Evolutionary conservation across 2,888 invertebrate species (phyloP).

Genomic region (Masnerella sp.): DNA sequence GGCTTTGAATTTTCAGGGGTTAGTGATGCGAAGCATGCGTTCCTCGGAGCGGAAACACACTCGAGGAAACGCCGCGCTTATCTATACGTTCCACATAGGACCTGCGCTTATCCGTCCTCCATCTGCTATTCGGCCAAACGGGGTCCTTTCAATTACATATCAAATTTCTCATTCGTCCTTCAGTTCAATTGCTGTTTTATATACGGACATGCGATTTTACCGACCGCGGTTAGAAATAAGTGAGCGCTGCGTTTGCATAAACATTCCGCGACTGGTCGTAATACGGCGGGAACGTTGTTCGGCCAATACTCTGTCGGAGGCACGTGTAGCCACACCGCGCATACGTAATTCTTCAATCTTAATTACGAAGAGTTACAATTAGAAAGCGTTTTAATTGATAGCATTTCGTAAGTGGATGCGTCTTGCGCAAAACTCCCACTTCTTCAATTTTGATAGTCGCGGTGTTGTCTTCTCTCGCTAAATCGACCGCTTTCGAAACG

Average conservation of each 20-base stretch:
- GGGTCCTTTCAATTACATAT: too few species aligned
- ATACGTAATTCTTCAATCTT: slow-evolving; percentile 70
- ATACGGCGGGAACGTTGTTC: slow-evolving; percentile 30
- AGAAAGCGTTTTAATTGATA: slow-evolving; percentile 75
- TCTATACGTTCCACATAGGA: slow-evolving; percentile 65
- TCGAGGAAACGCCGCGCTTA: slow-evolving; percentile 72
- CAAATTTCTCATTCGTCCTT: too few species aligned
- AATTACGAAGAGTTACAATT: slow-evolving; percentile 73
- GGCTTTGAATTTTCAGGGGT: slow-evolving; percentile 20
- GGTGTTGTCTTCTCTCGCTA: slow-evolving; percentile 25
- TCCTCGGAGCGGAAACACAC: slow-evolving; percentile 71
- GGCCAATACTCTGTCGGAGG: slow-evolving; percentile 31
- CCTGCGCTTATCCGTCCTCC: slow-evolving; percentile 70
- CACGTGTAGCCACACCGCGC: slow-evolving; percentile 45
- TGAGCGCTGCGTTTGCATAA: not conserved
- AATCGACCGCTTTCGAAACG: slow-evolving; percentile 36
- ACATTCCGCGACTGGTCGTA: not conserved
- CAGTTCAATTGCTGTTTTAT: too few species aligned
- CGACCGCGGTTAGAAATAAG: too few species aligned
- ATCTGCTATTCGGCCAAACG: slow-evolving; percentile 69
- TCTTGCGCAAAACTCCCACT: slow-evolving; percentile 66
- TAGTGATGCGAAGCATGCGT: slow-evolving; percentile 29
- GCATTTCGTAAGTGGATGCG: slow-evolving; percentile 71
- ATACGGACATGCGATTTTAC: too few species aligned
- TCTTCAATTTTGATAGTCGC: slow-evolving; percentile 12